Conservation (phyloP, 2,888 invertebrate genomes). For the Orthonevra nobilis region DNA sequence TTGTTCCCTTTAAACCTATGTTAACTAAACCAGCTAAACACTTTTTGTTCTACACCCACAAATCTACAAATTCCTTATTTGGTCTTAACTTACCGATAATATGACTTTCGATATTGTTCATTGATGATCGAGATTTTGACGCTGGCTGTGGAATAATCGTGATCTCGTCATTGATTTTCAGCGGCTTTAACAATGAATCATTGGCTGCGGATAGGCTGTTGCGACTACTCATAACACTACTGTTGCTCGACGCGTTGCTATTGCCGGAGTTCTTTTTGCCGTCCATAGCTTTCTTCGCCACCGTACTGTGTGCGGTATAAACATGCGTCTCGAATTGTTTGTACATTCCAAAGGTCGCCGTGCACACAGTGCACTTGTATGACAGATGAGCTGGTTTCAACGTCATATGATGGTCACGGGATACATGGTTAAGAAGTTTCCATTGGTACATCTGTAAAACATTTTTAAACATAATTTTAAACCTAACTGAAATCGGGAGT, state of each 20-base stretch:
- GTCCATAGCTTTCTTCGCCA: conserved; percentile 91
- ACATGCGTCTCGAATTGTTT: conserved; percentile 97
- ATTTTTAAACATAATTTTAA: conserved; percentile 18
- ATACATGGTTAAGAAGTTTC: conserved; percentile 95
- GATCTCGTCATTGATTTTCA: conserved; percentile 94
- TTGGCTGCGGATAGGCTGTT: conserved; percentile 77
- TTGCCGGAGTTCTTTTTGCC: conserved; percentile 79
- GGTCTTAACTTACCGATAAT: conserved; percentile 77
- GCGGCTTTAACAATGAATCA: conserved; percentile 87
- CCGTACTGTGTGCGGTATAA: conserved; percentile 94
- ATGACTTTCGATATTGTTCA: conserved; percentile 80
- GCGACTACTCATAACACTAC: conserved; percentile 71
- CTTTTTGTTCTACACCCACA: too few relatives aligned
- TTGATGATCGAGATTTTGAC: conserved; percentile 78
- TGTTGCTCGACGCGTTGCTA: conserved; percentile 61
- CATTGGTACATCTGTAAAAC: conserved; percentile 91
- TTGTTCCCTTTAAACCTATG: too few relatives aligned
- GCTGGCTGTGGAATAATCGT: conserved; percentile 93
- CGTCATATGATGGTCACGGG: conserved; percentile 94
- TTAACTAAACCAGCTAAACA: too few relatives aligned
- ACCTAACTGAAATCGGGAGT: background rate
- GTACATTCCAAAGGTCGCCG: conserved; percentile 97
- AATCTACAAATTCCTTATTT: too few relatives aligned
- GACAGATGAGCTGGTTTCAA: conserved; percentile 95
- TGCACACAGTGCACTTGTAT: conserved; percentile 97